Percentiles rank a stretch among this genome's conserved stretches.
phyloP scores from a whole-genome alignment of 2,113 vertebrate genomes.

The Aplodontia rufa region DNA sequence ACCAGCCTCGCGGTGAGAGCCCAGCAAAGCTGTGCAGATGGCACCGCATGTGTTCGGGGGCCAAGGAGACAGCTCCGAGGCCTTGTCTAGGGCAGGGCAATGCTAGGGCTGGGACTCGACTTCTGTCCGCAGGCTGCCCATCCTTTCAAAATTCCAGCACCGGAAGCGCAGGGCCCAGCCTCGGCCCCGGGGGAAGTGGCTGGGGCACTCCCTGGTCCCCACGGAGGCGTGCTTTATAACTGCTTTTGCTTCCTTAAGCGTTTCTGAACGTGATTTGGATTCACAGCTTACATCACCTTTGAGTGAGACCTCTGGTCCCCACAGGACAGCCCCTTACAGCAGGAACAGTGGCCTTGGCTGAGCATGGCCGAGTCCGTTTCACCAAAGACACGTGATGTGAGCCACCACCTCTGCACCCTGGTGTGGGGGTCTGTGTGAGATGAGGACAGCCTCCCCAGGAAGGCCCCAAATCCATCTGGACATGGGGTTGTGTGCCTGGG shows the following conservation, averaged over 20 bases:
- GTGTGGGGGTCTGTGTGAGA: no score
- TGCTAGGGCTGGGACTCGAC: not conserved
- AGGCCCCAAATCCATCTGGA: no score
- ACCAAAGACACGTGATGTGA: no score
- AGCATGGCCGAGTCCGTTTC: no score
- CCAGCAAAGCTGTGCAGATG: not conserved
- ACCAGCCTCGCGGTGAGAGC: no score
- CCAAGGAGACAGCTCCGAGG: no score
- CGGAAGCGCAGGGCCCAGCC: not conserved
- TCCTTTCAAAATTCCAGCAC: not conserved
- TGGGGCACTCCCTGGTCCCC: no score
- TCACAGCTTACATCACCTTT: not conserved
- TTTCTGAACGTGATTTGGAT: not conserved
- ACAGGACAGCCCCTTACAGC: not conserved
- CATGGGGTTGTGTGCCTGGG: no score
- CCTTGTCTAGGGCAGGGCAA: not conserved
- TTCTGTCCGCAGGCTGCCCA: not conserved
- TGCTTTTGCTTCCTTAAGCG: not conserved
- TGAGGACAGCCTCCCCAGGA: no score
- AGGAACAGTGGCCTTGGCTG: not conserved
- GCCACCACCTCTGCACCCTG: no score
- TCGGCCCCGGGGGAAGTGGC: no score
- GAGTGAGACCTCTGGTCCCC: not conserved
- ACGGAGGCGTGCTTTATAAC: not conserved
- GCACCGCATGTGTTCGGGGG: no score